Percentiles rank a stretch among this genome's conserved stretches.
Conservation (phyloP, 2,113 vertebrate species). For the Onychostruthus taczanowskii region DNA sequence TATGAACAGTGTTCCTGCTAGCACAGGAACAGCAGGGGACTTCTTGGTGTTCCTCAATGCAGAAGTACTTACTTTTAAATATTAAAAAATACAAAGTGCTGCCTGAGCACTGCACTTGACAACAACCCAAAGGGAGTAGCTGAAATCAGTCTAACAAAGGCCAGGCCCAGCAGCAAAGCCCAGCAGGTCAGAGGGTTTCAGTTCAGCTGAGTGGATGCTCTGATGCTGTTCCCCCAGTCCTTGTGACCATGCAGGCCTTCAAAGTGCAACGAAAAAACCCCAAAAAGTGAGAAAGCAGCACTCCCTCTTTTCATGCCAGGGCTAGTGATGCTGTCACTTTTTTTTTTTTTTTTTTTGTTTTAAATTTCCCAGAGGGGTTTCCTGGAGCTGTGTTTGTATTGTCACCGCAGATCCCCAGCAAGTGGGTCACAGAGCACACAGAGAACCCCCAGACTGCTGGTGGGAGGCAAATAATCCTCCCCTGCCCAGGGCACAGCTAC, state of each 20-base stretch:
- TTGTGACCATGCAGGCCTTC: background rate
- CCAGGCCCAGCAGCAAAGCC: background rate
- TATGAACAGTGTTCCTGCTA: background rate
- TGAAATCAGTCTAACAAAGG: background rate
- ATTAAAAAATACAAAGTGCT: slow-evolving; percentile 20
- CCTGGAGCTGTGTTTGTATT: background rate
- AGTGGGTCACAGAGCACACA: background rate
- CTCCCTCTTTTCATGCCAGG: background rate
- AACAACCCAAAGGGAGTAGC: background rate
- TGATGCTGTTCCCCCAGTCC: background rate
- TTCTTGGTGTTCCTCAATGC: background rate
- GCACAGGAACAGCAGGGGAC: background rate
- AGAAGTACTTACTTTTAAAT: background rate
- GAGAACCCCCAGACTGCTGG: background rate
- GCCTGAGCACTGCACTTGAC: background rate
- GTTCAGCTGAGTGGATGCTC: background rate
- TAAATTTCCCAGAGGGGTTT: background rate
- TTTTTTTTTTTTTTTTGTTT: background rate
- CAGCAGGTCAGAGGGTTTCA: background rate
- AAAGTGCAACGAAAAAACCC: background rate
- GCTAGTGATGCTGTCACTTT: background rate
- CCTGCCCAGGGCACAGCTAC: background rate
- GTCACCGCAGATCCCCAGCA: background rate
- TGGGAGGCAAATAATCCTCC: background rate
- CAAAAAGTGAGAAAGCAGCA: background rate